Evolutionary conservation across 2,113 vertebrate species (phyloP).

Genomic region (Gobiocypris rarus): DNA sequence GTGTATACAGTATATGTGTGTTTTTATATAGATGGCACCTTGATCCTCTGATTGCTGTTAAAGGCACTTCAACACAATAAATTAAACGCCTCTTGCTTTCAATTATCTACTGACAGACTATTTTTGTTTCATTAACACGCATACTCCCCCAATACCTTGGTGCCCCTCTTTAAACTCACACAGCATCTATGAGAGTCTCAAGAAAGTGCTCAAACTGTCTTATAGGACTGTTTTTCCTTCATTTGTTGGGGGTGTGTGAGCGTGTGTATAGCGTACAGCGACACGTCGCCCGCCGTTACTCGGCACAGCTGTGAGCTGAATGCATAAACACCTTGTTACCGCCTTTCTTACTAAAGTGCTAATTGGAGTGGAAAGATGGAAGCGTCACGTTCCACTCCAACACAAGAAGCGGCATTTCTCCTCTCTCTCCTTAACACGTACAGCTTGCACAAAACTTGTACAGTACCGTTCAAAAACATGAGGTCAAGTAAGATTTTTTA

Average conservation of each 20-base stretch:
- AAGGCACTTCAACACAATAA: background rate
- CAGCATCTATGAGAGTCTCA: conserved; percentile 1
- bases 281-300: conserved; percentile 14
- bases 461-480: background rate
- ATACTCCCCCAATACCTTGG: background rate
- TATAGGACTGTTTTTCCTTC: background rate
- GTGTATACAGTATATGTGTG: background rate
- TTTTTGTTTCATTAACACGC: conserved; percentile 18
- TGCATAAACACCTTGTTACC: conserved; percentile 61
- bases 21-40: background rate
- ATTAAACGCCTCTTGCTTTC: background rate
- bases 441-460: background rate
- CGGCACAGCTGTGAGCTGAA: conserved; percentile 50
- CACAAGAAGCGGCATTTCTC: background rate
- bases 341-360: conserved; percentile 52
- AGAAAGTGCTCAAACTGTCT: background rate
- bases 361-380: conserved; percentile 60
- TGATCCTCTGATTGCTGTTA: background rate
- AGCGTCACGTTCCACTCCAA: conserved; percentile 25
- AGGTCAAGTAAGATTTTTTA: background rate
- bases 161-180: background rate
- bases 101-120: background rate
- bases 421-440: background rate
- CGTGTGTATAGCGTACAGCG: background rate
- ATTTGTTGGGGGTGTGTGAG: conserved; percentile 15